Conservation (phyloP, 2,797 vertebrate genomes). For the Oreortyx pictus region DNA sequence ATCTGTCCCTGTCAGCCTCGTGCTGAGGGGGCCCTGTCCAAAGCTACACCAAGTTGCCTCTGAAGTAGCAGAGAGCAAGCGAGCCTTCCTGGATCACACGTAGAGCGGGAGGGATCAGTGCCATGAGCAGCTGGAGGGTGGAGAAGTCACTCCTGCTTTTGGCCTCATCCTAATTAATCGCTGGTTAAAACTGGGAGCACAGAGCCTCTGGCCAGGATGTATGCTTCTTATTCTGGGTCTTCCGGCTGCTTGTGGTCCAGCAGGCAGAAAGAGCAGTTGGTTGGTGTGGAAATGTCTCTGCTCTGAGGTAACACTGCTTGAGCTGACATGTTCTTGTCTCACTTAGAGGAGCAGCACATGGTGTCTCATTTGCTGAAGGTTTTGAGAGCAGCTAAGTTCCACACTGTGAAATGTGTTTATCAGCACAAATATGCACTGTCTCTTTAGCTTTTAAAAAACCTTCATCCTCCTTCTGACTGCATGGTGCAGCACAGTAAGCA, state of each 20-base stretch:
- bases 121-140: not conserved
- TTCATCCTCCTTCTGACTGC: not conserved
- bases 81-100: not conserved
- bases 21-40: not conserved
- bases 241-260: not conserved
- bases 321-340: accelerated
- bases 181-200: not conserved
- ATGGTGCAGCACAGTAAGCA: not conserved
- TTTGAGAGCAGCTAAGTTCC: not conserved
- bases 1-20: not conserved
- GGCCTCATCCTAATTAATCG: not conserved
- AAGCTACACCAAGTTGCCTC: not conserved
- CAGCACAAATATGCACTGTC: not conserved
- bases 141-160: not conserved
- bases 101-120: not conserved
- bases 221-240: not conserved
- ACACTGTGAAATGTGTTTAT: not conserved
- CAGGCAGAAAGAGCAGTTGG: not conserved
- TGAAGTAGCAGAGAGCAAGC: not conserved
- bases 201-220: not conserved
- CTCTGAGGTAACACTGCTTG: not conserved
- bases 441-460: not conserved
- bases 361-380: not conserved
- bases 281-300: not conserved
- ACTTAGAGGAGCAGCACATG: not conserved